Conservation (phyloP, 2,113 vertebrate genomes). For the Microtus oregoni region DNA sequence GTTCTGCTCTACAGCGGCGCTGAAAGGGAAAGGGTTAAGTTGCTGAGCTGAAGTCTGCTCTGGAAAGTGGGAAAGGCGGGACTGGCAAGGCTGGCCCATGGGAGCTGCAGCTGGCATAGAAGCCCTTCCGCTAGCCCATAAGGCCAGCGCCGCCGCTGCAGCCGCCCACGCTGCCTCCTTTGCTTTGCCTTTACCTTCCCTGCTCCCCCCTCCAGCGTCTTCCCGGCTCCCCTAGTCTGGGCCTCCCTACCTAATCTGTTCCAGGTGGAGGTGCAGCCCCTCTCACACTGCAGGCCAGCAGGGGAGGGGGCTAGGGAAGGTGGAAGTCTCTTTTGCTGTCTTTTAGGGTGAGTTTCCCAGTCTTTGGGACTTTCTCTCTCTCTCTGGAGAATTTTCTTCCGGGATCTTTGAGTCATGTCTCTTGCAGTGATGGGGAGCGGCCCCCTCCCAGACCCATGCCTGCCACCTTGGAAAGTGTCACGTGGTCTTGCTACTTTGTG, state of each 20-base stretch:
- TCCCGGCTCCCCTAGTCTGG: background rate
- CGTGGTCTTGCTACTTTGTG: slow-evolving; percentile 34
- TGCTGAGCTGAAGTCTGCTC: slow-evolving; percentile 5
- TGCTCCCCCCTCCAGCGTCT: background rate
- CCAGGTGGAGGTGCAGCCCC: slow-evolving; percentile 54
- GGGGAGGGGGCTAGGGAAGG: background rate
- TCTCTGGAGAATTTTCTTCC: background rate
- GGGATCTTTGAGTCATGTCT: background rate
- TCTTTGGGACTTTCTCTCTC: background rate
- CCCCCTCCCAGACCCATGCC: background rate
- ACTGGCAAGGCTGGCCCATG: slow-evolving; percentile 54
- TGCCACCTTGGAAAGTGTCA: background rate
- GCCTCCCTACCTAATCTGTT: slow-evolving; percentile 62
- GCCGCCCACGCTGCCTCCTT: background rate
- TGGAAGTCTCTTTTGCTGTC: slow-evolving; percentile 7
- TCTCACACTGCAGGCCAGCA: background rate
- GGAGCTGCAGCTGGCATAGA: slow-evolving; percentile 64
- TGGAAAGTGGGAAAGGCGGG: slow-evolving; percentile 66
- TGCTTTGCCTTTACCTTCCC: slow-evolving; percentile 47
- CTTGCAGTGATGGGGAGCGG: background rate
- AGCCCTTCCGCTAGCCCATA: slow-evolving; percentile 43
- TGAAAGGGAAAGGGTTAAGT: slow-evolving; percentile 67
- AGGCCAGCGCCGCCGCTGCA: background rate
- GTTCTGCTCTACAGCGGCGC: background rate
- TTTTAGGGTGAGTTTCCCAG: slow-evolving; percentile 10